These are phyloP conservation scores for Lepidochrysops patricia DNA, from an alignment of 2,888 invertebrate species.

Conservation along the genomic window DNA sequence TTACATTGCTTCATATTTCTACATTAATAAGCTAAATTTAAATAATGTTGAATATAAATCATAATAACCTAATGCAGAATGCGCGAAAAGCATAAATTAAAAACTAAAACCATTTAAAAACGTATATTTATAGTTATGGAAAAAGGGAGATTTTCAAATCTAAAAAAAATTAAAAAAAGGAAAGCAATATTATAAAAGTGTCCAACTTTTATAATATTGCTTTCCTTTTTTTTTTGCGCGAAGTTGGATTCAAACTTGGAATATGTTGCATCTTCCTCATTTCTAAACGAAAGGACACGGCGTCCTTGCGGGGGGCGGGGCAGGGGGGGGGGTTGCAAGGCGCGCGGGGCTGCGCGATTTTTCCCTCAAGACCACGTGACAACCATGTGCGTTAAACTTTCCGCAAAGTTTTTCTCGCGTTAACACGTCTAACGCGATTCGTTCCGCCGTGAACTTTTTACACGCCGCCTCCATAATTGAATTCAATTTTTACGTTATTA, in stretches of 20 bases:
- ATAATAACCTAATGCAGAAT: no score
- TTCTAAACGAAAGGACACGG: constrained; percentile 42
- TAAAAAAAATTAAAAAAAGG: background rate
- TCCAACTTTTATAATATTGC: no score
- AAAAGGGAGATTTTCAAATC: background rate
- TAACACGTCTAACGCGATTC: constrained; percentile 13
- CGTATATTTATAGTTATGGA: no score
- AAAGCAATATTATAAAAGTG: constrained; percentile 21
- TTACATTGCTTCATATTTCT: no score
- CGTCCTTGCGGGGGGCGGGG: constrained; percentile 24
- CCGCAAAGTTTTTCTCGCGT: constrained; percentile 44
- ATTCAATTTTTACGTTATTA: constrained; percentile 5
- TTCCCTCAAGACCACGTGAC: constrained; percentile 69
- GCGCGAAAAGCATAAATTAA: no score
- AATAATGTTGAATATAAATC: no score
- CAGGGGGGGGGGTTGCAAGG: constrained; percentile 40
- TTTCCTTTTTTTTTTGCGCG: no score
- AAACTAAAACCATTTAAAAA: no score
- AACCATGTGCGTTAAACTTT: constrained; percentile 55
- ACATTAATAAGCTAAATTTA: no score
- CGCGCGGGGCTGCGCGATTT: constrained; percentile 60
- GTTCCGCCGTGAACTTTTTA: background rate
- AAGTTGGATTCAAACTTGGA: constrained; percentile 22
- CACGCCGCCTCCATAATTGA: background rate
- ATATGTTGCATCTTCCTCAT: constrained; percentile 36